Base-by-base conservation (phyloP, 1,140 invertebrate genomes). In the Drosophila kikkawai region DNA sequence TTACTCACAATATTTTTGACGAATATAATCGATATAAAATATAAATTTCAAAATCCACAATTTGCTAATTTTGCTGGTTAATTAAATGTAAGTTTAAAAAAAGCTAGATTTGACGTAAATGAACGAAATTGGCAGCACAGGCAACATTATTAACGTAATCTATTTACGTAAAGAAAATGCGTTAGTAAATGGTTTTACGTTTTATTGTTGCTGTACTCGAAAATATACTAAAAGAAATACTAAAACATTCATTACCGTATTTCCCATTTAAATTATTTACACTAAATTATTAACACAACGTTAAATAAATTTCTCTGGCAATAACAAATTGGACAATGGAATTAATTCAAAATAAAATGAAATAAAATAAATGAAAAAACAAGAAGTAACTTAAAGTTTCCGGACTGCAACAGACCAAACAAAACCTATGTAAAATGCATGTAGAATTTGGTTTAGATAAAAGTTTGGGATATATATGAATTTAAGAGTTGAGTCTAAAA, bases 191-290 rank as follows among this genome's bases (percentile, higher is more conserved):
- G 4, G 26, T 29, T 36, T 12, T 12, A 36, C 41, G 61, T 19
- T 3, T 59, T 64, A 37, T 44, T 34, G 37, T 37, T 84, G 34
- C 41, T 59, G 6, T 39, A 47, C 22, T 3, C 26, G 17, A 6
- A 56, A 56, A 57, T 66, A 55, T 19, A 32, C 34, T 29, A 51
- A 41, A 8, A 55, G 45, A 45, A 60, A 47, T 61, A 12, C 53
- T 79, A 39, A 51, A 45, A 7, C 13, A 50, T 13, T 3, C 3
- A 11, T 17, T 44, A 4, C n/a, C 8, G 8, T 9, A 44, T 44
- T 17, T 17, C 1, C 8, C 7, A n/a, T 8, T 17, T 42, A 17
- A n/a, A 42, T 17, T 42, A 42, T 0, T 42, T n/a, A n/a, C 7
- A 42, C 15, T 0, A 47, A 47, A 47, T 39, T 15, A 39, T 6